Percentiles rank a stretch among this genome's conserved stretches.
phyloP scores from a whole-genome alignment of 2,113 vertebrate species.

The Equus przewalskii region DNA sequence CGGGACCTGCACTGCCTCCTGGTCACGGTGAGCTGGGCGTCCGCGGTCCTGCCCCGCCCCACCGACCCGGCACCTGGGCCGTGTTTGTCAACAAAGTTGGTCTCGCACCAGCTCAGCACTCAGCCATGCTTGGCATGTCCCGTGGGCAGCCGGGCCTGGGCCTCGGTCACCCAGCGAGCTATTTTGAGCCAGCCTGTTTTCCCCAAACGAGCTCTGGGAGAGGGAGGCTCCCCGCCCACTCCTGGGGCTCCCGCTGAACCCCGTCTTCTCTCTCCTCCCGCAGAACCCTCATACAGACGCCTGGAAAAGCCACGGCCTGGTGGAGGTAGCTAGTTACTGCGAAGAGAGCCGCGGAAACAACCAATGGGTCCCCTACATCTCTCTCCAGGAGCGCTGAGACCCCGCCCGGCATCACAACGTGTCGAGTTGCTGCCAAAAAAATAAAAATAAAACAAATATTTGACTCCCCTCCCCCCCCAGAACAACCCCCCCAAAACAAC shows the following conservation, averaged over 20 bases:
- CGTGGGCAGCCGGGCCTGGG: conserved; percentile 56
- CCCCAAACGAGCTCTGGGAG: conserved; percentile 3
- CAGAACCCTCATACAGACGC: conserved; percentile 93
- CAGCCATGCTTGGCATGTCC: conserved; percentile 67
- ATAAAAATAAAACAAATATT: conserved; percentile 56
- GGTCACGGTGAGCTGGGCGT: conserved; percentile 91
- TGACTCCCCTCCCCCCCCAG: conserved; percentile 28
- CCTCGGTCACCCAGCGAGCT: conserved; percentile 1
- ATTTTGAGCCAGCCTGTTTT: conserved; percentile 69
- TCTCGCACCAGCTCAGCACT: conserved; percentile 64
- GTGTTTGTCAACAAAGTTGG: conserved; percentile 77
- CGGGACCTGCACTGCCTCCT: conserved; percentile 96
- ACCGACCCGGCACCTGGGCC: neutral
- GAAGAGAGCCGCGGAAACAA: conserved; percentile 93
- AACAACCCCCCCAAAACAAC: neutral
- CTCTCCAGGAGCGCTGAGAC: conserved; percentile 93
- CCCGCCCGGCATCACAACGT: neutral
- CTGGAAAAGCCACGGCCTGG: conserved; percentile 91
- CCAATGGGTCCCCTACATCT: conserved; percentile 94
- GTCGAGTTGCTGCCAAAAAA: conserved; percentile 64
- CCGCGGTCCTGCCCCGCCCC: neutral
- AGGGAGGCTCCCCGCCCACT: neutral
- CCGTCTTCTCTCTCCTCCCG: rapidly evolving
- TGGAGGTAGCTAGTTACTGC: conserved; percentile 93
- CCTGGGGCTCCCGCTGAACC: neutral